Base-by-base conservation (phyloP, 2,113 vertebrate genomes). In the Phrynosoma platyrhinos region DNA sequence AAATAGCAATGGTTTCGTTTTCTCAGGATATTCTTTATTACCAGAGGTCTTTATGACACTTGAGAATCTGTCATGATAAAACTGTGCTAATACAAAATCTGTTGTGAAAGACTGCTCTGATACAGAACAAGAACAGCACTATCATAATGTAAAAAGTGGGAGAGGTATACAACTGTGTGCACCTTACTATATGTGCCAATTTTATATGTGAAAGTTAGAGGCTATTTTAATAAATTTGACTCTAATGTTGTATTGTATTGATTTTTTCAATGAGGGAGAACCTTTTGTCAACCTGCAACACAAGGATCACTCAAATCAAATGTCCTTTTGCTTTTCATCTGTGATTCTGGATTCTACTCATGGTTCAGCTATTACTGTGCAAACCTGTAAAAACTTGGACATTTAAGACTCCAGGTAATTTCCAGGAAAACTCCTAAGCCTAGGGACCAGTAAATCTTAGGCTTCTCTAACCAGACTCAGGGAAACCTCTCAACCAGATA, bases 61-160 rank as follows among this genome's bases (percentile, higher is more conserved):
- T n/a, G 64, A 88, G 83, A 78, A 88, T 55, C 62, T 88, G 62
- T 77, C 81, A 69, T 77, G n/a, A 83, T 4, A 88, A 83, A 23
- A 83, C 36, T 83, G 47, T 23, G 18, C 58, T 16, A 12, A 62
- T 62, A 16, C 58, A 62, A 62, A 62, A 62, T 62, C 14, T 14
- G 58, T 62, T 62, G 58, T 62, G 58, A 62, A 62, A 14, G 58
- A 62, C 53, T 62, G 68, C 52, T 62, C 23, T 74, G 12, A 74
- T 58, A 74, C 7, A 62, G 40, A 53, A 18, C 68, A 27, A 75
- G 72, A 75, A 36, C 32, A 71, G 23, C 68, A 36, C n/a, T 7
- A 40, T 21, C 14, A 18, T 40, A 40, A 75, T 40, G 36, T 8
- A 20, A 16, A 75, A 75, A 40, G 6, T 21, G 16, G 3, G 27